Evolutionary conservation across 2,113 vertebrate genomes (phyloP).

Genomic region (Anarrhichthys ocellatus): DNA sequence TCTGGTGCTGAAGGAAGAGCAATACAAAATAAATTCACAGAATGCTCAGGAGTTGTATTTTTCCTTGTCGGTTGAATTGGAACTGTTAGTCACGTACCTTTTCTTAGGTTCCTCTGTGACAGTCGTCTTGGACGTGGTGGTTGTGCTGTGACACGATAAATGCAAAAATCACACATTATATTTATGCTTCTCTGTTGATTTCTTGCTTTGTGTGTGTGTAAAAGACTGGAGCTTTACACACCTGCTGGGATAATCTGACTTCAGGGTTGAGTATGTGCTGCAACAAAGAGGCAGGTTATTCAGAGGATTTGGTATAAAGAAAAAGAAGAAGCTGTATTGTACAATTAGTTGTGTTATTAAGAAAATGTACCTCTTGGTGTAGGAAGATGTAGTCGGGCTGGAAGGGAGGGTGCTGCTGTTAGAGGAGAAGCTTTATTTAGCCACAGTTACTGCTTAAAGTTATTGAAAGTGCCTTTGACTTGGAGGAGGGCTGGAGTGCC

Average conservation of each 20-base stretch:
- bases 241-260: conserved; percentile 35
- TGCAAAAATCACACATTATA: not conserved
- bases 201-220: not conserved
- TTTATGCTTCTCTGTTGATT: not conserved
- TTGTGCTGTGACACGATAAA: conserved; percentile 32
- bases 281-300: conserved; percentile 28
- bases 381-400: conserved; percentile 29
- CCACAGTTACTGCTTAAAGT: not conserved
- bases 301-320: not conserved
- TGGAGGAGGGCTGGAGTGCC: too few relatives aligned
- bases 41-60: not conserved
- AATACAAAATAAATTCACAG: not conserved
- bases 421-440: conserved; percentile 5
- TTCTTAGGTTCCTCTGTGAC: conserved; percentile 46
- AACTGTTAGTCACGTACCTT: conserved; percentile 46
- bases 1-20: conserved; percentile 56
- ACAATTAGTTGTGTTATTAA: not conserved
- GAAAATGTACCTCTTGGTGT: conserved; percentile 61
- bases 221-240: conserved; percentile 29
- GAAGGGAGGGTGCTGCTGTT: conserved; percentile 43
- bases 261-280: conserved; percentile 40
- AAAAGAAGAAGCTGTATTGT: not conserved
- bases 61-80: not conserved
- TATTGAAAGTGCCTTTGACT: not conserved
- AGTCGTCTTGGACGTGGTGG: conserved; percentile 29